phyloP scores from a whole-genome alignment of 2,797 vertebrate species.

The Dicrostonyx torquatus region DNA sequence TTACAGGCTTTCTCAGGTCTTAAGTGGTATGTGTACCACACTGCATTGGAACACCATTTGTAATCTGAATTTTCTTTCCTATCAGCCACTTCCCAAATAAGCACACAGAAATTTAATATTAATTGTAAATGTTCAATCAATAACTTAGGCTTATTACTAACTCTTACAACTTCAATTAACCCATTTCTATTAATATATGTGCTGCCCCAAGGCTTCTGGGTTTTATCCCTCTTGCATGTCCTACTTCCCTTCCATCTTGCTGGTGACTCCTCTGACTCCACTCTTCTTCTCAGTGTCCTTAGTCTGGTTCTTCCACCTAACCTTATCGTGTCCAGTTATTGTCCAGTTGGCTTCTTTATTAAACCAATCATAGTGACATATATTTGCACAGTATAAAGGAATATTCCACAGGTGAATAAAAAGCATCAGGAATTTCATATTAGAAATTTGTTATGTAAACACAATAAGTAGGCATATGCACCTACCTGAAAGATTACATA shows the following conservation, averaged over 20 bases:
- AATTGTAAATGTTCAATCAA: neutral
- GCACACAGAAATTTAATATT: neutral
- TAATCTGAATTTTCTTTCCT: neutral
- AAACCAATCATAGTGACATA: neutral
- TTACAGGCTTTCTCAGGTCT: neutral
- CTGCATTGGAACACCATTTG: neutral
- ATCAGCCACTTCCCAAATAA: neutral
- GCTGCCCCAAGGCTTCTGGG: neutral
- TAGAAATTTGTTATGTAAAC: neutral
- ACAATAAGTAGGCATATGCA: neutral
- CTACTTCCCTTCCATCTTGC: neutral
- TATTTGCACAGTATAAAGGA: neutral
- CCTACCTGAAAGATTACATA: neutral
- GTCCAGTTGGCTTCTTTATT: neutral
- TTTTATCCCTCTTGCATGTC: neutral
- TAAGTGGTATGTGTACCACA: neutral
- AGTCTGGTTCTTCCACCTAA: neutral
- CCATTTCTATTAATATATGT: neutral
- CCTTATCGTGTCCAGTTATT: neutral
- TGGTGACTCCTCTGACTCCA: neutral
- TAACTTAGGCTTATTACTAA: neutral
- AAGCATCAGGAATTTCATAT: neutral
- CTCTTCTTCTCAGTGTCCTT: neutral
- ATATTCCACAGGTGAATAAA: neutral
- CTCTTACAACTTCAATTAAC: neutral